Conservation (phyloP, 2,888 invertebrate genomes). For the Cotesia congregata region DNA sequence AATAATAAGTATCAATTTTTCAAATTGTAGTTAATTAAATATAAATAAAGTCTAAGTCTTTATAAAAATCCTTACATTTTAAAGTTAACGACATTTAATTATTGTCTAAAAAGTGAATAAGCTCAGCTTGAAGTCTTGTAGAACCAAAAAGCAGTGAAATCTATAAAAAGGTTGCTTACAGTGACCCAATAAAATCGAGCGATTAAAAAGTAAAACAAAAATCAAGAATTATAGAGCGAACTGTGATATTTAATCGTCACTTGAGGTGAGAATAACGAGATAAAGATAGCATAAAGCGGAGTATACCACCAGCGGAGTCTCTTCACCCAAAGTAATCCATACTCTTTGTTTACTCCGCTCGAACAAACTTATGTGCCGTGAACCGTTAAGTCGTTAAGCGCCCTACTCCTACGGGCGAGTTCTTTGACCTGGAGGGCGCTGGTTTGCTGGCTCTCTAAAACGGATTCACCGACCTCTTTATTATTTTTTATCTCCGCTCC, state of each 20-base stretch:
- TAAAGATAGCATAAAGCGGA: conserved; percentile 14
- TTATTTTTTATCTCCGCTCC: conserved; percentile 31
- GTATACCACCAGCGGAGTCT: conserved; percentile 19
- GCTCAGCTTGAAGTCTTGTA: background rate
- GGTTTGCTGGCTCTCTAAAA: conserved; percentile 24
- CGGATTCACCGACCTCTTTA: conserved; percentile 37
- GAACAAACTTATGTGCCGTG: conserved; percentile 52
- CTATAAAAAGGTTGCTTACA: background rate
- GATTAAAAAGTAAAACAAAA: background rate
- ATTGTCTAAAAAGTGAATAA: no score
- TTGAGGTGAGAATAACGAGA: conserved; percentile 12
- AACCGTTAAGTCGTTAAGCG: conserved; percentile 53
- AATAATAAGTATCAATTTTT: no score
- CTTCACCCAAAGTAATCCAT: conserved; percentile 48
- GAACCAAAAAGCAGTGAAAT: background rate
- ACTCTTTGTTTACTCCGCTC: conserved; percentile 53
- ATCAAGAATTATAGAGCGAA: conserved; percentile 13
- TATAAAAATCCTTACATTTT: no score
- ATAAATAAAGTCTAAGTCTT: no score
- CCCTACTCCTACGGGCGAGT: conserved; percentile 44
- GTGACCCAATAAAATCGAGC: background rate
- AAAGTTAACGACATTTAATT: no score
- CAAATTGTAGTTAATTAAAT: no score
- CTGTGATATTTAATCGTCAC: conserved; percentile 22
- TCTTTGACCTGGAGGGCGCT: conserved; percentile 40